Percentiles rank a stretch among this genome's conserved stretches.
These are phyloP conservation scores for Pipistrellus kuhlii DNA, from an alignment of 2,797 vertebrate species.

Conservation along the genomic window DNA sequence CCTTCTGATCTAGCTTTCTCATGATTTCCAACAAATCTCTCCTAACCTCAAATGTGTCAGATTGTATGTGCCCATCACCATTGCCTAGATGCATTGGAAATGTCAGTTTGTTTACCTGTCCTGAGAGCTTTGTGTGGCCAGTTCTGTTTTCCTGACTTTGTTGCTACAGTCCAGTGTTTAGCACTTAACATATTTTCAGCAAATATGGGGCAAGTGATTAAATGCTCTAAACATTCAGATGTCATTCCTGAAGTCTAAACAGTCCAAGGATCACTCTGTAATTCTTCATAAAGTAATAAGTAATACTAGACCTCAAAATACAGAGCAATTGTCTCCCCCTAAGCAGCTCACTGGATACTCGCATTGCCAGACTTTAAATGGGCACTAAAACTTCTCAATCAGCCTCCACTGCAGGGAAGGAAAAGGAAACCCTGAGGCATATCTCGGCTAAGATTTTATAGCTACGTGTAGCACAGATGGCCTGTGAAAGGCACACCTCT, in stretches of 20 bases:
- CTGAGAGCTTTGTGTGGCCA: background rate
- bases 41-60: background rate
- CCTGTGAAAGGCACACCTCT: constrained; percentile 28
- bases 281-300: constrained; percentile 14
- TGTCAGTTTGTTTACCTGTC: background rate
- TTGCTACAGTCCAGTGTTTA: background rate
- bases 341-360: constrained; percentile 16
- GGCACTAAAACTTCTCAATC: constrained; percentile 56
- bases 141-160: background rate
- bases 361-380: constrained; percentile 63
- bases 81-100: background rate
- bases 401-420: background rate
- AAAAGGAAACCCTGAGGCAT: constrained; percentile 5
- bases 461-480: constrained; percentile 45
- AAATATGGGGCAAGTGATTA: background rate
- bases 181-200: background rate
- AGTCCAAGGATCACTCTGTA: background rate
- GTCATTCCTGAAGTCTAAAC: background rate
- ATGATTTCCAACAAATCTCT: background rate
- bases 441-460: constrained; percentile 30
- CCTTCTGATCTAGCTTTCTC: background rate
- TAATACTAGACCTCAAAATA: background rate
- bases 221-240: background rate
- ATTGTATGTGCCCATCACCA: background rate
- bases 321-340: background rate